phyloP scores from a whole-genome alignment of 2,113 vertebrate species.

The Lycocorax pyrrhopterus region DNA sequence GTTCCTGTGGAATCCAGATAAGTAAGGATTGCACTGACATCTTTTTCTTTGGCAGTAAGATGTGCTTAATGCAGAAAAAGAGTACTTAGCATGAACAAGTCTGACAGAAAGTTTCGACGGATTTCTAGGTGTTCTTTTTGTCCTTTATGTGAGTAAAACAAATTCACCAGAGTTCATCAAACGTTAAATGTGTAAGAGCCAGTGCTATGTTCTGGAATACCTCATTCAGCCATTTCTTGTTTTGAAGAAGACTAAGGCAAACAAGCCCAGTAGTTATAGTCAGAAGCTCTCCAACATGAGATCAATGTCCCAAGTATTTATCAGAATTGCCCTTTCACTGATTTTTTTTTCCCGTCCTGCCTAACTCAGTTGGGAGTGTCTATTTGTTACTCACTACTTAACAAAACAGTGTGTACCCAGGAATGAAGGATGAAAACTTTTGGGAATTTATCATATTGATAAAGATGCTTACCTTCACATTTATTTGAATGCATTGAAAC shows the following conservation, averaged over 20 bases:
- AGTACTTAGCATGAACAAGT: not conserved
- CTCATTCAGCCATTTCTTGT: not conserved
- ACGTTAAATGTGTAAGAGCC: rapidly evolving
- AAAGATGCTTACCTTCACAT: not conserved
- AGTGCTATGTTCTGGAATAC: not conserved
- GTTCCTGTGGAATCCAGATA: not conserved
- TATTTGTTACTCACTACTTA: not conserved
- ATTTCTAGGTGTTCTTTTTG: not conserved
- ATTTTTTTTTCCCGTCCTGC: not conserved
- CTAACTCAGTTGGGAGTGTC: not conserved
- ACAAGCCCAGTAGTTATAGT: not conserved
- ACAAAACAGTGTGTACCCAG: not conserved
- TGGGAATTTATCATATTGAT: not conserved
- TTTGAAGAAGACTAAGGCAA: not conserved
- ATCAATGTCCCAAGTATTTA: not conserved
- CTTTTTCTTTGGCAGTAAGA: not conserved
- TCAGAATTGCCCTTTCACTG: not conserved
- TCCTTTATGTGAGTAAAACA: not conserved
- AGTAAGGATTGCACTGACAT: not conserved
- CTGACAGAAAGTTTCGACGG: not conserved
- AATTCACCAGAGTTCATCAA: not conserved
- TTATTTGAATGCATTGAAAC: not conserved
- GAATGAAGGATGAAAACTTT: not conserved
- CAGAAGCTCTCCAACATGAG: not conserved
- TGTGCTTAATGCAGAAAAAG: not conserved